These are phyloP conservation scores for Zaprionus tsacasi DNA, from an alignment of 1,140 invertebrate genomes.

Conservation along the genomic window DNA sequence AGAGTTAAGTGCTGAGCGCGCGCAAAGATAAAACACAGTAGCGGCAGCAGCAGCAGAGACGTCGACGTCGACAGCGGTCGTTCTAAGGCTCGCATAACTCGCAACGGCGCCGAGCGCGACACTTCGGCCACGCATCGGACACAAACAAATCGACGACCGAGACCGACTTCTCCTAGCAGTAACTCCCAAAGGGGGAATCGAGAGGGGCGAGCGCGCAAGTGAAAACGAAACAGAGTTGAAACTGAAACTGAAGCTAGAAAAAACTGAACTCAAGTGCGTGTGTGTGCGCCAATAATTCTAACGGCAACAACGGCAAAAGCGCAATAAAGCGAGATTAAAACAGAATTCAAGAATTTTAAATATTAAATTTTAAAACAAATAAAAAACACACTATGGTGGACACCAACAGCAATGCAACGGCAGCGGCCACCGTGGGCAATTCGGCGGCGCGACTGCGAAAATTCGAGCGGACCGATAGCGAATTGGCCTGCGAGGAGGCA, in stretches of 20 bases:
- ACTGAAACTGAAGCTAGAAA: constrained; percentile 46
- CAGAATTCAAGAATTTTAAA: background rate
- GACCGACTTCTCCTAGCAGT: constrained; percentile 22
- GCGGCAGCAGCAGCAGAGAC: constrained; percentile 24
- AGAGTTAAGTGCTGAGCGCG: constrained; percentile 38
- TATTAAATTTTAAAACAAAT: background rate
- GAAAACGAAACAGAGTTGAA: constrained; percentile 53
- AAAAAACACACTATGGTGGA: constrained; percentile 56
- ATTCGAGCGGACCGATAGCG: constrained; percentile 91
- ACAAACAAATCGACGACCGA: constrained; percentile 33
- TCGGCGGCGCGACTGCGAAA: constrained; percentile 74
- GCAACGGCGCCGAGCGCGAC: constrained; percentile 37
- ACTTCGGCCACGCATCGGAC: constrained; percentile 49
- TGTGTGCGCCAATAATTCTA: constrained; percentile 1
- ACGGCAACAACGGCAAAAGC: constrained; percentile 4
- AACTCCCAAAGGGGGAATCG: constrained; percentile 8
- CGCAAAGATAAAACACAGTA: constrained; percentile 50
- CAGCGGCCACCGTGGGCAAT: constrained; percentile 38
- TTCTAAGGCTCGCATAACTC: constrained; percentile 43
- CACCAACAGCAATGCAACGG: constrained; percentile 57
- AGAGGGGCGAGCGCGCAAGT: constrained; percentile 29
- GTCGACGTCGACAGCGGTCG: constrained; percentile 40
- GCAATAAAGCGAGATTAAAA: background rate
- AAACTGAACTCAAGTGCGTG: constrained; percentile 4
- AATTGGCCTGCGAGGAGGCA: constrained; percentile 92